Evolutionary conservation across 2,113 vertebrate genomes (phyloP).

Genomic region (Tauraco erythrolophus): DNA sequence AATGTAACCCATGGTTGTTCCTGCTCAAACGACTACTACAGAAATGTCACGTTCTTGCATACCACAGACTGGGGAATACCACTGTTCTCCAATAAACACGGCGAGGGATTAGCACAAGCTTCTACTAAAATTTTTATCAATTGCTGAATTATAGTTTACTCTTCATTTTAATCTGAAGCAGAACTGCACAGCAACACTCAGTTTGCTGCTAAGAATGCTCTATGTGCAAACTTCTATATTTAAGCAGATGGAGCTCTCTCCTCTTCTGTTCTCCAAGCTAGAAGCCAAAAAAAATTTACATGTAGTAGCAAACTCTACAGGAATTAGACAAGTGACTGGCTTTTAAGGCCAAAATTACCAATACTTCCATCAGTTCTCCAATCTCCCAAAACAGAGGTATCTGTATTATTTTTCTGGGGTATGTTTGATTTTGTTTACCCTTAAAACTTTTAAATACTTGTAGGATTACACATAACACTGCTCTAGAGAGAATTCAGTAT

Average conservation of each 20-base stretch:
- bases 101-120: background rate
- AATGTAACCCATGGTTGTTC: background rate
- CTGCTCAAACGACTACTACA: background rate
- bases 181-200: background rate
- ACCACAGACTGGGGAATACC: accelerated
- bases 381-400: background rate
- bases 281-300: background rate
- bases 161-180: background rate
- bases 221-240: background rate
- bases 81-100: background rate
- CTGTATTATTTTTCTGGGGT: background rate
- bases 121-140: background rate
- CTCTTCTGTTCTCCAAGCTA: background rate
- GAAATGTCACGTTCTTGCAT: background rate
- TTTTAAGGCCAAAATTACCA: background rate
- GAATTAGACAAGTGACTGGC: background rate
- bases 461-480: background rate
- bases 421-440: background rate
- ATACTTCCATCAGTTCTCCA: background rate
- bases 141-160: background rate
- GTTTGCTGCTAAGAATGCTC: background rate
- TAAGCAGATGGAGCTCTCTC: background rate
- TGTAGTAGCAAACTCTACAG: background rate
- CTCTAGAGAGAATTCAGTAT: background rate
- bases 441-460: background rate